Evolutionary conservation across 2,888 invertebrate genomes (phyloP).

Genomic region (Cephus spinipes): DNA sequence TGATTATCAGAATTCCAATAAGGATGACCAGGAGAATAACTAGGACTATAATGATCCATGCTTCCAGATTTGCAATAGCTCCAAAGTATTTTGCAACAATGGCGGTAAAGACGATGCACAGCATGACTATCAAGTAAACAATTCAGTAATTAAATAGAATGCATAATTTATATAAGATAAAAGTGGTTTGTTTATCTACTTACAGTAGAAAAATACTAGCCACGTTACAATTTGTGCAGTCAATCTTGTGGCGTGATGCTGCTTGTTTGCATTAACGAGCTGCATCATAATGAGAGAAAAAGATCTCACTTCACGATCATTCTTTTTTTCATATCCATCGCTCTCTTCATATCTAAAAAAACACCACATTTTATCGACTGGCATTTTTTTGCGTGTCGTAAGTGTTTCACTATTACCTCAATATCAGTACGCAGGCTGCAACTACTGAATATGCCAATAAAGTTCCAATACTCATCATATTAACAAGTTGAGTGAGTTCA

Average conservation of each 20-base stretch:
- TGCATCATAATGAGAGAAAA: slow-evolving; percentile 51
- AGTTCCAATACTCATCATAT: slow-evolving; percentile 93
- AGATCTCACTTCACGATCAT: slow-evolving; percentile 52
- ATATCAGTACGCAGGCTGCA: slow-evolving; percentile 84
- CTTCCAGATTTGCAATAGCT: slow-evolving; percentile 37
- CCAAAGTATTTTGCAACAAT: slow-evolving; percentile 33
- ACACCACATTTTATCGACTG: slow-evolving; percentile 8
- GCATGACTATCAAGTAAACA: slow-evolving; percentile 23
- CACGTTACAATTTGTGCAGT: slow-evolving; percentile 66
- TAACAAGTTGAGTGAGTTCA: slow-evolving; percentile 84
- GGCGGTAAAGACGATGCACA: slow-evolving; percentile 37
- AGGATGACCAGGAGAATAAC: slow-evolving; percentile 35
- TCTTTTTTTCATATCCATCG: slow-evolving; percentile 60
- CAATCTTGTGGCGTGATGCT: slow-evolving; percentile 65
- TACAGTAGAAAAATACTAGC: slow-evolving; percentile 66
- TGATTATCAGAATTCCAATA: slow-evolving; percentile 41
- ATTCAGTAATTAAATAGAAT: neutral
- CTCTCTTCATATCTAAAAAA: slow-evolving; percentile 64
- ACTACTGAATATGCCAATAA: slow-evolving; percentile 90
- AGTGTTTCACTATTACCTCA: slow-evolving; percentile 72
- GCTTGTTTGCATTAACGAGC: slow-evolving; percentile 64
- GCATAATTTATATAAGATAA: neutral
- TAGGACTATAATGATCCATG: slow-evolving; percentile 30
- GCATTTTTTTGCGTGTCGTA: neutral
- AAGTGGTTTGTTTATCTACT: slow-evolving; percentile 32